Conservation (phyloP, 1,140 invertebrate species). For the Drosophila auraria region DNA sequence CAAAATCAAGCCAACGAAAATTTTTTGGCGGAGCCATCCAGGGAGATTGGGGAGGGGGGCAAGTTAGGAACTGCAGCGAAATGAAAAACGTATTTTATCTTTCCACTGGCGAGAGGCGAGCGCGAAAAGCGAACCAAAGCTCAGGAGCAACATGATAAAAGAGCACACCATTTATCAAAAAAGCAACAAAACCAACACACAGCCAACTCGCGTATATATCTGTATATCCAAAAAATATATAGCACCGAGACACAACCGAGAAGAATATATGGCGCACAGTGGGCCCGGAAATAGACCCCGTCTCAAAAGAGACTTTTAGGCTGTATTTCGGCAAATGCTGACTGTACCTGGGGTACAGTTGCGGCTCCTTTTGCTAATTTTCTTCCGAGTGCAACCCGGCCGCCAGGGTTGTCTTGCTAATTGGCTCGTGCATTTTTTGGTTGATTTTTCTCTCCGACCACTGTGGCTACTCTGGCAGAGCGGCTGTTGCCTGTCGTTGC, state of each 20-base stretch:
- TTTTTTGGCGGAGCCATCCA: slow-evolving; percentile 15
- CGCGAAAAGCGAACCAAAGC: slow-evolving; percentile 71
- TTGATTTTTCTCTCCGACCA: slow-evolving; percentile 36
- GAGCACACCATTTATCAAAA: slow-evolving; percentile 81
- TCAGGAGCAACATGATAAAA: slow-evolving; percentile 82
- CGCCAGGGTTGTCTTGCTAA: slow-evolving; percentile 40
- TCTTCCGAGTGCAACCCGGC: not conserved
- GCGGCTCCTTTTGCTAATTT: slow-evolving; percentile 6
- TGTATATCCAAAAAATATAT: slow-evolving; percentile 66
- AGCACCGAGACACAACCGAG: slow-evolving; percentile 25
- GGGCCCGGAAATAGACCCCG: slow-evolving; percentile 22
- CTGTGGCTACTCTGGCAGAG: slow-evolving; percentile 41
- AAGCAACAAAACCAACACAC: slow-evolving; percentile 54
- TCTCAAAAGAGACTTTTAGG: slow-evolving; percentile 30
- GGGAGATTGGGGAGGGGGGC: slow-evolving; percentile 6
- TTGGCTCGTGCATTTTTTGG: slow-evolving; percentile 36
- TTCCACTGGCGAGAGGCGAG: slow-evolving; percentile 67
- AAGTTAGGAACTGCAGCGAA: slow-evolving; percentile 71
- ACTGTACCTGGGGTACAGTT: slow-evolving; percentile 53
- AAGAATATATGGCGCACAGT: slow-evolving; percentile 73
- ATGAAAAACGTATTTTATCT: slow-evolving; percentile 83
- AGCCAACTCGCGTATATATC: slow-evolving; percentile 12
- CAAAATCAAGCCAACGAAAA: slow-evolving; percentile 50
- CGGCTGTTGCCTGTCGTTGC: slow-evolving; percentile 72
- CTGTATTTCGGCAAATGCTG: slow-evolving; percentile 22